These are phyloP conservation scores for Trachurus trachurus DNA, from an alignment of 2,797 vertebrate genomes.

Conservation along the genomic window DNA sequence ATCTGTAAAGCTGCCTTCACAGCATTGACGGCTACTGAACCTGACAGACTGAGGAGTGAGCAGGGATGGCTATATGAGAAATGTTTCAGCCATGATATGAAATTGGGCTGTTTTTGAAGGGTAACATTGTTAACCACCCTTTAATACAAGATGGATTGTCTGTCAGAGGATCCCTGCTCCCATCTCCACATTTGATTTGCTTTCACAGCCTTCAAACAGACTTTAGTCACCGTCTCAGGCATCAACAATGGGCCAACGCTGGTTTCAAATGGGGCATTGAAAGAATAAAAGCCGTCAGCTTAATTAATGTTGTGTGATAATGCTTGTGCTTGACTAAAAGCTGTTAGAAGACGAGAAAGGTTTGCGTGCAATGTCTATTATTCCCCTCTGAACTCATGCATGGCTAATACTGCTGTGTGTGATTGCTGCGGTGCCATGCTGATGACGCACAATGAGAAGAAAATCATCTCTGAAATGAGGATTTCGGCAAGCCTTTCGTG, in stretches of 20 bases:
- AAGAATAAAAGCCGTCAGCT: slow-evolving; percentile 70
- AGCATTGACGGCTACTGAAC: slow-evolving; percentile 14
- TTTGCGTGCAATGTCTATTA: slow-evolving; percentile 73
- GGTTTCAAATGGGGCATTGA: slow-evolving; percentile 67
- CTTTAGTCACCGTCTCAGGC: slow-evolving; percentile 56
- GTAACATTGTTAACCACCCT: slow-evolving; percentile 30
- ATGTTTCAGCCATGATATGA: slow-evolving; percentile 11
- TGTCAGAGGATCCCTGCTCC: slow-evolving; percentile 36
- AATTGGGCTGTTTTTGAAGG: slow-evolving; percentile 30
- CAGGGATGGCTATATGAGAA: slow-evolving; percentile 18
- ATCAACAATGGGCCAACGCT: slow-evolving; percentile 52
- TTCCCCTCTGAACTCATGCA: slow-evolving; percentile 75
- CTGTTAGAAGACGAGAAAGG: slow-evolving; percentile 58
- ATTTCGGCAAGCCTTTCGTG: slow-evolving; percentile 55
- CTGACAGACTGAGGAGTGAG: background rate
- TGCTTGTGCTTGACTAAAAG: slow-evolving; percentile 62
- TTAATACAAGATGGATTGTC: slow-evolving; percentile 38
- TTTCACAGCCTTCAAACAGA: slow-evolving; percentile 55
- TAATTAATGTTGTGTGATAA: slow-evolving; percentile 78
- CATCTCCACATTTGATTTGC: slow-evolving; percentile 38
- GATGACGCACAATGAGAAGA: slow-evolving; percentile 69
- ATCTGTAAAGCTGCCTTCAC: slow-evolving; percentile 22
- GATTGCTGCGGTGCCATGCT: slow-evolving; percentile 66
- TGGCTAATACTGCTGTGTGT: slow-evolving; percentile 71
- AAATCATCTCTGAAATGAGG: slow-evolving; percentile 72